Percentiles rank a stretch among this genome's conserved stretches.
Conservation (phyloP, 2,113 vertebrate species). For the Falco punctatus region DNA sequence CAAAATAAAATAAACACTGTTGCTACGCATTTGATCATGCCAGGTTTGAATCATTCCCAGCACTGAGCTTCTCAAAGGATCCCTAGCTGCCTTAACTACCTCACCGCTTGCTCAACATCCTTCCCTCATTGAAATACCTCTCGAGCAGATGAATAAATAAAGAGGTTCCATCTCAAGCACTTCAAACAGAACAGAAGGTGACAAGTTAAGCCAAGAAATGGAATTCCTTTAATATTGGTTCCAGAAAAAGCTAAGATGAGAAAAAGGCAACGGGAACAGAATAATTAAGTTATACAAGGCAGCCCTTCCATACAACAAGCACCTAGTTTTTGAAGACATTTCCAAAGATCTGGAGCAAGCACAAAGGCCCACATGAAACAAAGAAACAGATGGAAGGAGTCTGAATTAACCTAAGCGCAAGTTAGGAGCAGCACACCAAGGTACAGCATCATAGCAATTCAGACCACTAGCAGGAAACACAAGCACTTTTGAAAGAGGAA, state of each 20-base stretch:
- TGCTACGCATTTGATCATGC: conserved; percentile 15
- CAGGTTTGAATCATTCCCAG: not conserved
- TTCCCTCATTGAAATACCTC: not conserved
- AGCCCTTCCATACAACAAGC: not conserved
- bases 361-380: not conserved
- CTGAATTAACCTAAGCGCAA: not conserved
- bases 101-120: conserved; percentile 11
- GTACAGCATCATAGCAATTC: not conserved
- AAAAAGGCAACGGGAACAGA: not conserved
- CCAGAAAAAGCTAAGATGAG: not conserved
- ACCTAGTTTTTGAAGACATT: not conserved
- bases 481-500: not conserved
- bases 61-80: not conserved
- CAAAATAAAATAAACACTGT: conserved; percentile 30
- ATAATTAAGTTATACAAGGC: not conserved
- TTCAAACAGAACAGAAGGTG: not conserved
- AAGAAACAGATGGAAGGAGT: not conserved
- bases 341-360: not conserved
- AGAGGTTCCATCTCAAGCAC: not conserved
- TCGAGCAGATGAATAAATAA: conserved; percentile 20
- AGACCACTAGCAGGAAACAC: not conserved
- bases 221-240: not conserved
- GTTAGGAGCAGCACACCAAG: not conserved
- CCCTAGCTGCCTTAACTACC: not conserved
- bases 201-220: not conserved